Evolutionary conservation across 2,113 vertebrate genomes (phyloP).

Genomic region (Indicator indicator): DNA sequence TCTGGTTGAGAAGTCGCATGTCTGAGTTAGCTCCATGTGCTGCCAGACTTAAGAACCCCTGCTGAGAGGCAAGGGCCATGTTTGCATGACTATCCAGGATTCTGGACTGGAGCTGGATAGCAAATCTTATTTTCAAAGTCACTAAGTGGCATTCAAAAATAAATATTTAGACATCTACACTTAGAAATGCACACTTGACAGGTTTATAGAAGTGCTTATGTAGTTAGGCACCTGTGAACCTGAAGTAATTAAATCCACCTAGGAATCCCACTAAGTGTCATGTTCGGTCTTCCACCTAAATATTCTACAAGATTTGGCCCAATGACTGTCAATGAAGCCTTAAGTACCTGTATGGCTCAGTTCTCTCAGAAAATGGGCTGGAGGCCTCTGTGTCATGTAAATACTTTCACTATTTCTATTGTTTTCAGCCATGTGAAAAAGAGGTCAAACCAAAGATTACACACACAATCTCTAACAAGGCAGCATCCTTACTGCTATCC

Average conservation of each 20-base stretch:
- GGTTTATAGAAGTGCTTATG: not conserved
- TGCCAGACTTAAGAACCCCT: not conserved
- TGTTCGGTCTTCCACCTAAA: not conserved
- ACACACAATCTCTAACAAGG: accelerated
- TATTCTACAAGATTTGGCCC: not conserved
- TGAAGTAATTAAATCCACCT: not conserved
- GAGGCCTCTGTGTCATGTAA: not conserved
- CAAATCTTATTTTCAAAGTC: not conserved
- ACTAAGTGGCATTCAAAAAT: not conserved
- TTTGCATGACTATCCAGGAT: not conserved
- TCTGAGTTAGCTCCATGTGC: not conserved
- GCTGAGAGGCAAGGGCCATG: not conserved
- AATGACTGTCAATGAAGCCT: not conserved
- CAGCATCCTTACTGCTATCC: not conserved
- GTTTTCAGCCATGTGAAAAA: not conserved
- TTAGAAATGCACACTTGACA: not conserved
- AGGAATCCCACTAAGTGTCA: not conserved
- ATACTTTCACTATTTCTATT: not conserved
- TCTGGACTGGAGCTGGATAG: not conserved
- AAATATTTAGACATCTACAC: not conserved
- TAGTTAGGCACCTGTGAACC: not conserved
- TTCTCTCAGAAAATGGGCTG: not conserved
- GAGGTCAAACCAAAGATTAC: not conserved
- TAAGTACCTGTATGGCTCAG: not conserved
- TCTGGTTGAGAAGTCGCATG: not conserved